Evolutionary conservation across 2,888 invertebrate species (phyloP).

Genomic region (Arge pagana): DNA sequence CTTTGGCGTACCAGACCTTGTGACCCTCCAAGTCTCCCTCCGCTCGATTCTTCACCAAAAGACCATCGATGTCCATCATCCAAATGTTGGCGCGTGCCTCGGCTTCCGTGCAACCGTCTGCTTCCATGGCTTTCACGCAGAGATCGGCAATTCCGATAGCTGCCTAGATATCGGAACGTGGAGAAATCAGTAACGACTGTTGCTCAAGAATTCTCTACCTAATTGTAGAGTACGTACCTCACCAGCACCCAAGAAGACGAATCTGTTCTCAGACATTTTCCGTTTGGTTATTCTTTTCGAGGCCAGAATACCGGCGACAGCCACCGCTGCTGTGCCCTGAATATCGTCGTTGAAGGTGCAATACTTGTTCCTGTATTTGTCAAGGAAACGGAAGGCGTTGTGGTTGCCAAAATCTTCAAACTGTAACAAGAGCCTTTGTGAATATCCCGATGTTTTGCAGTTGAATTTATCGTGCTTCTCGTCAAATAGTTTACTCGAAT

Average conservation of each 20-base stretch:
- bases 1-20: constrained; percentile 75
- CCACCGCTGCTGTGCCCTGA: constrained; percentile 96
- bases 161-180: no score
- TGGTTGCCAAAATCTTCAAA: constrained; percentile 98
- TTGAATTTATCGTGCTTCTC: no score
- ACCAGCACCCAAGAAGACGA: constrained; percentile 89
- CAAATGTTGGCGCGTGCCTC: constrained; percentile 90
- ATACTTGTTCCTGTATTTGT: constrained; percentile 86
- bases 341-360: constrained; percentile 99
- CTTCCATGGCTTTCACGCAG: constrained; percentile 85
- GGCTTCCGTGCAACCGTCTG: constrained; percentile 64
- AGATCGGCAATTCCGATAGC: constrained; percentile 92
- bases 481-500: no score
- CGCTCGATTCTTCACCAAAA: constrained; percentile 73
- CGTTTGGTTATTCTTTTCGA: constrained; percentile 77
- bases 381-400: constrained; percentile 94
- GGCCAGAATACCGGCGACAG: constrained; percentile 89
- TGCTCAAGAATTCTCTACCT: not conserved
- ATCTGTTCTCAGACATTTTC: constrained; percentile 83
- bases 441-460: no score
- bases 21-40: constrained; percentile 72
- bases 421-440: no score
- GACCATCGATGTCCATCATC: constrained; percentile 94
- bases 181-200: no score
- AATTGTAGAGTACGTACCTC: constrained; percentile 60